phyloP scores from a whole-genome alignment of 2,113 vertebrate genomes.

The Okapia johnstoni region DNA sequence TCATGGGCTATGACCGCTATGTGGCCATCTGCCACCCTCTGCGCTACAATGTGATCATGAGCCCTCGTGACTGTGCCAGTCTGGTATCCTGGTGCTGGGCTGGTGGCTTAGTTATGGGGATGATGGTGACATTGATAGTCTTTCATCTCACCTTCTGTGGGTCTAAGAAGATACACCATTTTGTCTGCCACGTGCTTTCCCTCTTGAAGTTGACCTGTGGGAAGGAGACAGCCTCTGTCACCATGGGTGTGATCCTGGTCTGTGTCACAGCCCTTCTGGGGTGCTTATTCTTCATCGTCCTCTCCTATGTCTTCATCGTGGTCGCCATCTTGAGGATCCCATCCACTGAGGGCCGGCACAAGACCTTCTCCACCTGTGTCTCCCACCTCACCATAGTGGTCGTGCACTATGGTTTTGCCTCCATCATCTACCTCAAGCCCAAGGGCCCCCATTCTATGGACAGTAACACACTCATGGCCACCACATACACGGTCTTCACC shows the following conservation, averaged over 20 bases:
- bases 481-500: background rate
- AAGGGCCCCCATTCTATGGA: background rate
- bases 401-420: background rate
- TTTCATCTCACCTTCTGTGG: background rate
- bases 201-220: background rate
- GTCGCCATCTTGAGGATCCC: background rate
- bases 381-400: background rate
- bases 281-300: rapidly evolving
- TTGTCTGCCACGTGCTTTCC: background rate
- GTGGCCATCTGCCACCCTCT: background rate
- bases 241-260: background rate
- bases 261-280: background rate
- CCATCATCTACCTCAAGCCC: background rate
- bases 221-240: background rate
- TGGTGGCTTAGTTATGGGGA: background rate
- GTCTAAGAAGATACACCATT: background rate
- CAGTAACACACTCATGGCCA: background rate
- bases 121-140: background rate
- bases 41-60: background rate
- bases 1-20: background rate
- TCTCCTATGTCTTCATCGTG: background rate
- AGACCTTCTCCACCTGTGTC: background rate
- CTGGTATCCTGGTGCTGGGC: background rate
- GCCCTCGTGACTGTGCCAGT: background rate
- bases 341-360: background rate